Evolutionary conservation across 2,113 vertebrate genomes (phyloP).

Genomic region (Canis aureus): DNA sequence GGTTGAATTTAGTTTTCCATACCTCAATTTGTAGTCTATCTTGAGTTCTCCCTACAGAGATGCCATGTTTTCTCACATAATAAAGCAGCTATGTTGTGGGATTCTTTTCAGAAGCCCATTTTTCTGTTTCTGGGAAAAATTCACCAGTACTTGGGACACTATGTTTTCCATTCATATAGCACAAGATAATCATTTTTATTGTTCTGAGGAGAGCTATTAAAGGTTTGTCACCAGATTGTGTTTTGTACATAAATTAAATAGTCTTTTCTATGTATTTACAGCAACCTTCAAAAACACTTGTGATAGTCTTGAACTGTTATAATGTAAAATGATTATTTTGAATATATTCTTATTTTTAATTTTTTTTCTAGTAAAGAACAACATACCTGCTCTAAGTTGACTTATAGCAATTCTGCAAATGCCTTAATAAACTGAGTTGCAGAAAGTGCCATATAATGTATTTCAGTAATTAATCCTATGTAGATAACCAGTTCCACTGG

Average conservation of each 20-base stretch:
- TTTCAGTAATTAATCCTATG: background rate
- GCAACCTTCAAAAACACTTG: background rate
- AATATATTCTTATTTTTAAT: background rate
- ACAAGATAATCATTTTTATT: background rate
- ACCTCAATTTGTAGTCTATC: background rate
- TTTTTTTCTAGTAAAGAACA: background rate
- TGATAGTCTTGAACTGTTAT: background rate
- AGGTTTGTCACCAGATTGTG: background rate
- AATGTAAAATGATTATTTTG: background rate
- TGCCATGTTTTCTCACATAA: background rate
- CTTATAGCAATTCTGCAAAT: background rate
- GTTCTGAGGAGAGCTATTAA: background rate
- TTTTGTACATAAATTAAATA: background rate
- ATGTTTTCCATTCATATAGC: background rate
- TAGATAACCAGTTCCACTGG: background rate
- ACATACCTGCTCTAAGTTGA: background rate
- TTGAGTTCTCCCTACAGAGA: background rate
- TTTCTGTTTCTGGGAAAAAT: background rate
- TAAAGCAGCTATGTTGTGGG: background rate
- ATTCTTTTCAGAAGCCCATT: background rate
- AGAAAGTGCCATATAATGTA: background rate
- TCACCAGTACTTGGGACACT: background rate
- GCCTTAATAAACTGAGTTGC: background rate
- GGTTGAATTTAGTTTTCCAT: background rate
- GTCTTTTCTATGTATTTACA: background rate